These are phyloP conservation scores for Chloroceryle amazona DNA, from an alignment of 2,797 vertebrate genomes.

Conservation along the genomic window DNA sequence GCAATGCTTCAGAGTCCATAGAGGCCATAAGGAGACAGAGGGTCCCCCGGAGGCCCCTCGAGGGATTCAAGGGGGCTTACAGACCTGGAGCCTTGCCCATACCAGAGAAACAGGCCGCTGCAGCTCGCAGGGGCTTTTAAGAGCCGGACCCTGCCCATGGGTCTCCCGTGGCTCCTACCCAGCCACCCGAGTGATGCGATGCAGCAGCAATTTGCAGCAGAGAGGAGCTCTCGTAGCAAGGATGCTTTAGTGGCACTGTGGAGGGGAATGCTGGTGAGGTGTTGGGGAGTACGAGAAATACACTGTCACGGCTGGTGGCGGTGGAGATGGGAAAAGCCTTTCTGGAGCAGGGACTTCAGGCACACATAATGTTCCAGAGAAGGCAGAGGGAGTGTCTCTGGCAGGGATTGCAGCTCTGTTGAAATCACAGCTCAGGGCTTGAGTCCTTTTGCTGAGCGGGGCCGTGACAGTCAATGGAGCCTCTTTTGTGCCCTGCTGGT, in stretches of 20 bases:
- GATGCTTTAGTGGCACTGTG: not conserved
- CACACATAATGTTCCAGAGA: not conserved
- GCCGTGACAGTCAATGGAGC: not conserved
- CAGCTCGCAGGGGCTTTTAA: not conserved
- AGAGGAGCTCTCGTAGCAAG: not conserved
- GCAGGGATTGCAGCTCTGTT: not conserved
- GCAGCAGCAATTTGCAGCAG: not conserved
- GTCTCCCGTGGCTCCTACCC: not conserved
- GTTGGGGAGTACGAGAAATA: not conserved
- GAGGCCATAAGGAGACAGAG: fast-evolving
- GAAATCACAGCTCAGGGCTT: not conserved
- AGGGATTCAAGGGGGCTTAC: not conserved
- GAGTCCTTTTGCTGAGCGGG: not conserved
- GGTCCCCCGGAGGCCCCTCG: not conserved
- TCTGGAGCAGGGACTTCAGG: not conserved
- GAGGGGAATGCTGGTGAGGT: not conserved
- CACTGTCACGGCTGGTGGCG: not conserved
- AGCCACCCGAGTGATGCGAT: fast-evolving
- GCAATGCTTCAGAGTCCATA: fast-evolving
- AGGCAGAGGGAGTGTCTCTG: not conserved
- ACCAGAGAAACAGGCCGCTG: not conserved
- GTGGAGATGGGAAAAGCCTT: not conserved
- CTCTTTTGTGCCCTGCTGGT: not conserved
- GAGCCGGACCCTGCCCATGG: not conserved
- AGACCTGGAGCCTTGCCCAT: not conserved